phyloP scores from a whole-genome alignment of 2,888 invertebrate species.

The Synanthedon formicaeformis region DNA sequence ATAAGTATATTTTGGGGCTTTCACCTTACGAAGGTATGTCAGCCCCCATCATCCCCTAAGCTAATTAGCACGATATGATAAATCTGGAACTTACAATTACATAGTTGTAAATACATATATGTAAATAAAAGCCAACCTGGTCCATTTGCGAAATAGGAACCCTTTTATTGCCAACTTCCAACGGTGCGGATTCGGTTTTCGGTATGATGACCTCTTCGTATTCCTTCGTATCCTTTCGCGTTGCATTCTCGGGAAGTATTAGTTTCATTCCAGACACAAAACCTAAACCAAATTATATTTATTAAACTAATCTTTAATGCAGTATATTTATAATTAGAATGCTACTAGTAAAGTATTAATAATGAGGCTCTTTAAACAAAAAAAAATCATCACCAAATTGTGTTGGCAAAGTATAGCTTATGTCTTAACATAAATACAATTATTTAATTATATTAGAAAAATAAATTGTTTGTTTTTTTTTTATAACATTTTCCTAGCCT shows the following conservation, averaged over 20 bases:
- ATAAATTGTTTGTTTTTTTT: too few relatives aligned
- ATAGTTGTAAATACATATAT: neutral
- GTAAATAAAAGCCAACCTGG: constrained; percentile 54
- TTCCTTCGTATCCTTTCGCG: constrained; percentile 76
- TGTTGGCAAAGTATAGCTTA: neutral
- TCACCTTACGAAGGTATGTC: too few relatives aligned
- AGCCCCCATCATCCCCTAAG: too few relatives aligned
- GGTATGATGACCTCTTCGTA: constrained; percentile 92
- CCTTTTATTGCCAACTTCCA: constrained; percentile 73
- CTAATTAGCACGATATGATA: too few relatives aligned
- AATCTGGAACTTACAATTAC: too few relatives aligned
- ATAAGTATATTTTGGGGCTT: too few relatives aligned
- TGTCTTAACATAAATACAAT: too few relatives aligned
- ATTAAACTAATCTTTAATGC: too few relatives aligned
- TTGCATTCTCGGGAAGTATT: constrained; percentile 82
- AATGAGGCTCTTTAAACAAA: too few relatives aligned
- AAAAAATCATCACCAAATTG: constrained; percentile 1
- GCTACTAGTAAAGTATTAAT: too few relatives aligned
- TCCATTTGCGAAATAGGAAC: constrained; percentile 75
- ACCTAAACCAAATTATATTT: constrained; percentile 42
- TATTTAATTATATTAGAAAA: too few relatives aligned
- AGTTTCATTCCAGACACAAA: constrained; percentile 85
- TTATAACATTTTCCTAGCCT: too few relatives aligned
- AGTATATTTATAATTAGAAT: neutral
- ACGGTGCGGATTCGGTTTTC: constrained; percentile 70